Evolutionary conservation across 2,797 vertebrate species (phyloP).

Genomic region (Monodelphis domestica): DNA sequence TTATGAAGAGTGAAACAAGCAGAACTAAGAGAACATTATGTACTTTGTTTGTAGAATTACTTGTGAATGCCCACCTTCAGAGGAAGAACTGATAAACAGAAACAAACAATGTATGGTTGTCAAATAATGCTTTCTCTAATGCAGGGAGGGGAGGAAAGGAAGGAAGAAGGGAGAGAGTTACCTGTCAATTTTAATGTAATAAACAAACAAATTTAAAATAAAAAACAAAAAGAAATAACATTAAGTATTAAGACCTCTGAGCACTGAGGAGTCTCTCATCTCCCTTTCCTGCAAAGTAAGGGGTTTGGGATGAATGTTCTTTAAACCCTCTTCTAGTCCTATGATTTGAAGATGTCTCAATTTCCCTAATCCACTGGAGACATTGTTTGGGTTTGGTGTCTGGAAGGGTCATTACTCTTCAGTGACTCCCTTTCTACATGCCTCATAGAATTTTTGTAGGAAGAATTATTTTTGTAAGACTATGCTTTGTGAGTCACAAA

Average conservation of each 20-base stretch:
- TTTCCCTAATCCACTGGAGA: not conserved
- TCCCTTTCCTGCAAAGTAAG: not conserved
- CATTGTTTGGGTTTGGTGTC: not conserved
- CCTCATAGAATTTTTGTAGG: not conserved
- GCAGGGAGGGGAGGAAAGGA: no score
- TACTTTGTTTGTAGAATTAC: no score
- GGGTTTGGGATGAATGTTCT: not conserved
- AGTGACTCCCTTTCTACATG: not conserved
- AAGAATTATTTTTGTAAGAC: not conserved
- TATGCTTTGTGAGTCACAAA: not conserved
- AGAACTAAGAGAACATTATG: no score
- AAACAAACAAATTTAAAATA: no score
- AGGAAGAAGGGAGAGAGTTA: no score
- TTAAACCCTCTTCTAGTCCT: not conserved
- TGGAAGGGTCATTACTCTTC: not conserved
- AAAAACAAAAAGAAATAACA: no score
- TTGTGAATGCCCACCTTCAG: no score
- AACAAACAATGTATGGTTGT: no score
- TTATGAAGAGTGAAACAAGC: no score
- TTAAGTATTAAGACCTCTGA: not conserved
- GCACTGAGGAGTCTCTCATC: not conserved
- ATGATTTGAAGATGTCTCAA: not conserved
- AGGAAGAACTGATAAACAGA: no score
- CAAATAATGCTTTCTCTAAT: no score
- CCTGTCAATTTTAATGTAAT: no score